Percentiles rank a stretch among this genome's conserved stretches.
Conservation (phyloP, 2,113 vertebrate species). For the Paradoxurus hermaphroditus region DNA sequence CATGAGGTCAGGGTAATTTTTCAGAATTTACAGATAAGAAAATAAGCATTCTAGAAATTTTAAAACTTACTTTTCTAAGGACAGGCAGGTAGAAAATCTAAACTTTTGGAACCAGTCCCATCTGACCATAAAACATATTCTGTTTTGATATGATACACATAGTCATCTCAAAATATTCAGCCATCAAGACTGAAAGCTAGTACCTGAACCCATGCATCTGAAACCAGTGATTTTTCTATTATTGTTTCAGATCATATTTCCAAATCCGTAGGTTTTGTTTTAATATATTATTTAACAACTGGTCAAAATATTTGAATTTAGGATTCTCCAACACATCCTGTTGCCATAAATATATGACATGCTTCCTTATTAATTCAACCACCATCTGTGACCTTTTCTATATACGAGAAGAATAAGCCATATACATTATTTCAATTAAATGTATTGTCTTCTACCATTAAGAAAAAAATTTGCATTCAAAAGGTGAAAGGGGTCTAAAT, state of each 20-base stretch:
- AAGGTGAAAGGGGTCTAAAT: background rate
- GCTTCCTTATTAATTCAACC: background rate
- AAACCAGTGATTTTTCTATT: background rate
- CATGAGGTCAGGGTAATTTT: background rate
- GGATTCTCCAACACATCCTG: background rate
- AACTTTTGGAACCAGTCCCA: background rate
- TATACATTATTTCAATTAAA: background rate
- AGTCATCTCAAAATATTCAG: background rate
- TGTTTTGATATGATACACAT: background rate
- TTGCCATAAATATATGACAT: background rate
- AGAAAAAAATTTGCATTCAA: background rate
- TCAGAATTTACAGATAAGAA: background rate
- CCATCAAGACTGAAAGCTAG: background rate
- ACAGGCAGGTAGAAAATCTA: background rate
- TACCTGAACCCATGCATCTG: background rate
- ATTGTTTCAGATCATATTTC: background rate
- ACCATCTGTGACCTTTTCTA: background rate
- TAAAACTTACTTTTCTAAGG: background rate
- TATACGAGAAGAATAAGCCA: background rate
- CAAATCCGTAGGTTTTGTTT: background rate
- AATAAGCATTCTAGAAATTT: background rate
- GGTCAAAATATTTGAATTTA: constrained; percentile 45
- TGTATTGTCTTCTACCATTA: background rate
- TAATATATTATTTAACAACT: constrained; percentile 22
- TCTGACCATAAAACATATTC: background rate